Conservation (phyloP, 1,140 invertebrate species). For the Holcopasites calliopsidis region DNA sequence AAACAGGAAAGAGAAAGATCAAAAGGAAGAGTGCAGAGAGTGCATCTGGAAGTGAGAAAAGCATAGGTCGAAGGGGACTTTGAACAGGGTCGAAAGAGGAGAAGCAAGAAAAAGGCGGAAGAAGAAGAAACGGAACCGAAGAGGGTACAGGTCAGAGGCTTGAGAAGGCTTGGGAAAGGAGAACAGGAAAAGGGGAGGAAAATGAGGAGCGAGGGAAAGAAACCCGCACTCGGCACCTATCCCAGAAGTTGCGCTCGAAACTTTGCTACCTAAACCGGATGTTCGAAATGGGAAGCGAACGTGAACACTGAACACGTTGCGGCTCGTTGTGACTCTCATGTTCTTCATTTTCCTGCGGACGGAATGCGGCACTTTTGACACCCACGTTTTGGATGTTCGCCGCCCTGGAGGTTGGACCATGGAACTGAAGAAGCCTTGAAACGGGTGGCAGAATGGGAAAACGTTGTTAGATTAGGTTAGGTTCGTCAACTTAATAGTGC, state of each 20-base stretch:
- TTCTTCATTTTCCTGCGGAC: too few relatives aligned
- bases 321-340: neutral
- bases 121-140: neutral
- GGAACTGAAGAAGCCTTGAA: too few relatives aligned
- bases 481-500: too few relatives aligned
- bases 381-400: constrained; percentile 2
- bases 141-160: too few relatives aligned
- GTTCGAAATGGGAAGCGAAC: constrained; percentile 65
- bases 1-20: too few relatives aligned
- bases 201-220: constrained; percentile 5
- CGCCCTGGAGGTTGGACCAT: neutral
- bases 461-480: too few relatives aligned
- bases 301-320: constrained; percentile 15
- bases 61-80: too few relatives aligned
- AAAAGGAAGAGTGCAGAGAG: too few relatives aligned
- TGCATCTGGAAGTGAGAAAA: too few relatives aligned
- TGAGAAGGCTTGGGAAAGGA: neutral
- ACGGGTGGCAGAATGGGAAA: too few relatives aligned
- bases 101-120: neutral
- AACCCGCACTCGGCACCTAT: constrained; percentile 46
- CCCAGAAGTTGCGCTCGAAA: constrained; percentile 41
- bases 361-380: constrained; percentile 19
- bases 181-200: neutral
- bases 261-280: constrained; percentile 67
- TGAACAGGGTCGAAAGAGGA: too few relatives aligned